Conservation (phyloP, 2,797 vertebrate species). For the Myotis planiceps region DNA sequence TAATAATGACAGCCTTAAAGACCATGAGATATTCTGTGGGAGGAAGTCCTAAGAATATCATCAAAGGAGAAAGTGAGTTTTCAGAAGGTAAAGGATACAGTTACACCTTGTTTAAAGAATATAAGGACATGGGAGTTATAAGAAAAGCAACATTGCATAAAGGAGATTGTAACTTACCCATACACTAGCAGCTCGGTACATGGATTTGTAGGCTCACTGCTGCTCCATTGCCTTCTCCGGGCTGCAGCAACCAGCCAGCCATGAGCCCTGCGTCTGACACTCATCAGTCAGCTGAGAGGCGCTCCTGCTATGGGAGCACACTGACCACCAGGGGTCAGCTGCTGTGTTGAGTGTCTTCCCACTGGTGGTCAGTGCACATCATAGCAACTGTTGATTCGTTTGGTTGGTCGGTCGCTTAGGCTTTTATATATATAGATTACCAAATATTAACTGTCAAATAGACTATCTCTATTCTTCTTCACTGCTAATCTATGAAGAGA, state of each 20-base stretch:
- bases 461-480: not conserved
- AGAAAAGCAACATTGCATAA: not conserved
- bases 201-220: too few relatives aligned
- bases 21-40: not conserved
- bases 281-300: too few relatives aligned
- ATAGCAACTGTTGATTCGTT: too few relatives aligned
- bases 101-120: not conserved
- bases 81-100: not conserved
- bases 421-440: not conserved
- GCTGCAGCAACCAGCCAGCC: too few relatives aligned
- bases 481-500: not conserved
- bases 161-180: not conserved
- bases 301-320: accelerated
- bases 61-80: not conserved
- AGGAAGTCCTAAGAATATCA: not conserved
- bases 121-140: not conserved
- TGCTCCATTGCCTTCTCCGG: too few relatives aligned
- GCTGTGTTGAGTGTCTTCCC: too few relatives aligned
- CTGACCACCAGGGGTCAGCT: too few relatives aligned
- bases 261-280: too few relatives aligned
- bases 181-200: too few relatives aligned
- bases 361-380: too few relatives aligned
- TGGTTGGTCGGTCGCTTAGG: accelerated
- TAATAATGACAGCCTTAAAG: not conserved
- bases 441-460: not conserved